These are phyloP conservation scores for Sebastes itinus DNA, from an alignment of 2,797 vertebrate genomes.

Conservation along the genomic window DNA sequence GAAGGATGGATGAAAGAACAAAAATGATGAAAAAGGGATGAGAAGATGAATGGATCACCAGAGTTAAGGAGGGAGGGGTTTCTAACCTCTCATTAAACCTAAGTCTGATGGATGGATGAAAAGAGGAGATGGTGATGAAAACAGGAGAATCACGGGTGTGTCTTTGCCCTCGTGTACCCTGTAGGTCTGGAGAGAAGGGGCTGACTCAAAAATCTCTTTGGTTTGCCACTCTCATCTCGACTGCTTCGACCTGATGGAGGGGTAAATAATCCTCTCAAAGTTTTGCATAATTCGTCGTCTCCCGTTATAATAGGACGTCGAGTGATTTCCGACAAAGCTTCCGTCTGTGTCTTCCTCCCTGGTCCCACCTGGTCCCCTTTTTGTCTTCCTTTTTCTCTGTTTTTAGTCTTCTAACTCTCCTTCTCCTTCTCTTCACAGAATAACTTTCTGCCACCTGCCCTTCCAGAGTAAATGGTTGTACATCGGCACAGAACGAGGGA, in stretches of 20 bases:
- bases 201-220: conserved; percentile 45
- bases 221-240: conserved; percentile 39
- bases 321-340: conserved; percentile 17
- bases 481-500: conserved; percentile 96
- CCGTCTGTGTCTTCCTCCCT: not conserved
- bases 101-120: conserved; percentile 70
- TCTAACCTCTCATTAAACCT: conserved; percentile 72
- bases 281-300: conserved; percentile 49
- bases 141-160: conserved; percentile 47
- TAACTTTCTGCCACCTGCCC: conserved; percentile 98
- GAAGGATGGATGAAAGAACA: conserved; percentile 60
- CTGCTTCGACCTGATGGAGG: conserved; percentile 40
- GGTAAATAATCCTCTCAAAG: conserved; percentile 51
- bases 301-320: conserved; percentile 17
- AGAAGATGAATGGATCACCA: conserved; percentile 66
- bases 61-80: conserved; percentile 51
- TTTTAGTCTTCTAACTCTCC: not conserved
- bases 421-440: conserved; percentile 83
- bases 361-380: not conserved
- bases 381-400: not conserved
- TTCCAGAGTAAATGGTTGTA: conserved; percentile 99
- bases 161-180: conserved; percentile 45
- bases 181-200: conserved; percentile 29
- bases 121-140: conserved; percentile 58
- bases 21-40: conserved; percentile 64